Evolutionary conservation across 2,113 vertebrate genomes (phyloP).

Genomic region (Vombatus ursinus): DNA sequence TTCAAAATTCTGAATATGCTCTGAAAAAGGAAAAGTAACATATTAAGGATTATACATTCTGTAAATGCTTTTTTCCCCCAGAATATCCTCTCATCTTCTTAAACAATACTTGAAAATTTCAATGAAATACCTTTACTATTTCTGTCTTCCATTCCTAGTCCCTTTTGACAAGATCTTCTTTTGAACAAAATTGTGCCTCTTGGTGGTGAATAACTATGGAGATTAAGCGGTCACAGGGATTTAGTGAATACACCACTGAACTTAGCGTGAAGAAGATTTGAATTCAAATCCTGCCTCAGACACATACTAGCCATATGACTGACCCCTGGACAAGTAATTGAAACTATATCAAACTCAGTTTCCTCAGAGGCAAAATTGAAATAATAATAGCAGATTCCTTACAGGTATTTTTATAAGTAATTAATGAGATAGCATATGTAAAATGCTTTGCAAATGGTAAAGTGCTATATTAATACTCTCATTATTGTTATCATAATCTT

Average conservation of each 20-base stretch:
- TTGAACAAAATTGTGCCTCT: background rate
- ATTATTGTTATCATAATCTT: background rate
- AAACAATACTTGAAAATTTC: background rate
- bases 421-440: background rate
- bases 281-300: background rate
- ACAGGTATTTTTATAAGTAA: background rate
- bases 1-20: background rate
- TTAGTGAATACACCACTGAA: background rate
- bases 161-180: background rate
- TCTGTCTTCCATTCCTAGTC: background rate
- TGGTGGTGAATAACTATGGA: background rate
- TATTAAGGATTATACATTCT: background rate
- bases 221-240: background rate
- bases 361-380: background rate
- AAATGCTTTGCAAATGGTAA: background rate
- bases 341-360: background rate
- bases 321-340: background rate
- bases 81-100: background rate
- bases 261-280: background rate
- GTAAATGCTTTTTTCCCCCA: background rate
- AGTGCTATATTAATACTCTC: background rate
- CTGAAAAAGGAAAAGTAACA: slow-evolving; percentile 5
- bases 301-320: background rate
- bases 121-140: background rate
- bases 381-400: background rate